These are phyloP conservation scores for Pangasius mekongensis DNA, from an alignment of 2,797 vertebrate species.

Conservation along the genomic window DNA sequence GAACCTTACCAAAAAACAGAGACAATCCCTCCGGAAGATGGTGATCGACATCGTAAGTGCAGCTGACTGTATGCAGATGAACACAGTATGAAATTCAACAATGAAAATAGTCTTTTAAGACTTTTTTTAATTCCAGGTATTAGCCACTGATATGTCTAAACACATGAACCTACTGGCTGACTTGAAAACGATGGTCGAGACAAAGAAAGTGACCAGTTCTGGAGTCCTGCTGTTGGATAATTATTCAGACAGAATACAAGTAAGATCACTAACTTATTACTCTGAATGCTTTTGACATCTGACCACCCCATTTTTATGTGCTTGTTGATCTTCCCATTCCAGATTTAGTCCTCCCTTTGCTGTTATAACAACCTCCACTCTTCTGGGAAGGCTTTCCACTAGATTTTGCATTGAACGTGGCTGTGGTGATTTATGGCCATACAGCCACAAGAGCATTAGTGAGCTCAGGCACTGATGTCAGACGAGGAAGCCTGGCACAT, in stretches of 20 bases:
- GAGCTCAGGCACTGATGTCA: neutral
- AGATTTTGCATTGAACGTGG: neutral
- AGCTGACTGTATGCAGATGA: neutral
- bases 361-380: neutral
- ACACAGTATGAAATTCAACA: neutral
- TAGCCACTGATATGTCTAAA: conserved; percentile 86
- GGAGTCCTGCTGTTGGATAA: conserved; percentile 82
- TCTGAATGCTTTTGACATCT: too few species aligned
- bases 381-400: neutral
- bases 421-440: neutral
- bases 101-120: neutral
- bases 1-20: conserved; percentile 79
- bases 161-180: conserved; percentile 85
- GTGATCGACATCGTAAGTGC: conserved; percentile 80
- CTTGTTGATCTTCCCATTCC: neutral
- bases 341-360: neutral
- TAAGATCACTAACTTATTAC: conserved; percentile 47
- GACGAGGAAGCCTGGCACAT: neutral
- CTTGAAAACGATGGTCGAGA: conserved; percentile 86
- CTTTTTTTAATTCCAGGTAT: conserved; percentile 68
- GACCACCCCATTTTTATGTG: neutral
- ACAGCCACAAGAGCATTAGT: neutral
- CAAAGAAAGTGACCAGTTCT: conserved; percentile 84
- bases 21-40: conserved; percentile 79
- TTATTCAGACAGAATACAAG: conserved; percentile 83